phyloP scores from a whole-genome alignment of 2,888 invertebrate genomes.

The Galeruca laticollis region DNA sequence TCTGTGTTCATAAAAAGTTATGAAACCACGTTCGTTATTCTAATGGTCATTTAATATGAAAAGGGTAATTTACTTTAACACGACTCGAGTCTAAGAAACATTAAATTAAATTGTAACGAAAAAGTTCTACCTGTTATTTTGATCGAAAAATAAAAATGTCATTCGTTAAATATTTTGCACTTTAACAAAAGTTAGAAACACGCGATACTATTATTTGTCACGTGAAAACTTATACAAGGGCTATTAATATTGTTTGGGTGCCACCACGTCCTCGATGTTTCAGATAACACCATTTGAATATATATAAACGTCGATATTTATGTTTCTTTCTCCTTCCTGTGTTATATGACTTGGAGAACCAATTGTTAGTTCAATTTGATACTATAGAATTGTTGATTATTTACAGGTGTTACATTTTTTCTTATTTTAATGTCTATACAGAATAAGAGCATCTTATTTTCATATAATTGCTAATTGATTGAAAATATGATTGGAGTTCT shows the following conservation, averaged over 20 bases:
- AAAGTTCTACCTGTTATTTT: conserved; percentile 55
- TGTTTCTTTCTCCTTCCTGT: no score
- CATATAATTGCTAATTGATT: no score
- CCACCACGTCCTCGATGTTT: conserved; percentile 10
- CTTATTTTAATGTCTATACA: no score
- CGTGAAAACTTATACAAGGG: conserved; percentile 47
- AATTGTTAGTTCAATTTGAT: no score
- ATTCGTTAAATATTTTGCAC: conserved; percentile 51
- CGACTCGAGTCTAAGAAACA: conserved; percentile 45
- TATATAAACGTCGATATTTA: no score
- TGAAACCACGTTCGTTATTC: conserved; percentile 29
- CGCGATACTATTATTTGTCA: conserved; percentile 60
- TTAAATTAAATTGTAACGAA: conserved; percentile 55
- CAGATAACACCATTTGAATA: conserved; percentile 17
- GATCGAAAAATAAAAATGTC: conserved; percentile 53
- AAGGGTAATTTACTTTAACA: conserved; percentile 47
- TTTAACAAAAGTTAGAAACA: conserved; percentile 53
- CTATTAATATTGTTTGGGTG: conserved; percentile 29
- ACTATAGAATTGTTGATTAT: no score
- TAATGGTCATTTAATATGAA: conserved; percentile 26
- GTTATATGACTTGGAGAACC: no score
- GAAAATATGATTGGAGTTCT: no score
- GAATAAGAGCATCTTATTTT: no score
- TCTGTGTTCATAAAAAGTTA: background rate
- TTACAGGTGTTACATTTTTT: no score